Percentiles rank a stretch among this genome's conserved stretches.
Conservation (phyloP, 2,797 vertebrate species). For the Geotrypetes seraphini region DNA sequence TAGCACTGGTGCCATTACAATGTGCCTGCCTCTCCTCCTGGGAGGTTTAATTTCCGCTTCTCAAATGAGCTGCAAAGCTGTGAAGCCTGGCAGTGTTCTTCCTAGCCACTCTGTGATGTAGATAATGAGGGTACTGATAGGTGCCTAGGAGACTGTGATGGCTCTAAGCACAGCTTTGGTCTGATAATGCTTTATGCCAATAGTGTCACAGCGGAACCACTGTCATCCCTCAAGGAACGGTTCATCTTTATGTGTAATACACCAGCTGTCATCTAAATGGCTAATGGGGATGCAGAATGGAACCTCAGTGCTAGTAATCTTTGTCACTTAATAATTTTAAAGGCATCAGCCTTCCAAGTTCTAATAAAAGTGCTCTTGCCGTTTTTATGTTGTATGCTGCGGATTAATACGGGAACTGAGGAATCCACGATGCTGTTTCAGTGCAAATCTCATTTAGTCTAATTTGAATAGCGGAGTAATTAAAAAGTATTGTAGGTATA, state of each 20-base stretch:
- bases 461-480: conserved; percentile 61
- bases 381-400: conserved; percentile 25
- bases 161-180: conserved; percentile 80
- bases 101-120: conserved; percentile 74
- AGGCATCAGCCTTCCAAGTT: conserved; percentile 54
- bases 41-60: conserved; percentile 93
- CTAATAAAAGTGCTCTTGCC: conserved; percentile 29
- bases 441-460: conserved; percentile 44
- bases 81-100: conserved; percentile 64
- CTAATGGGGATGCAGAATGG: conserved; percentile 67
- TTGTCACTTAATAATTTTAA: conserved; percentile 70
- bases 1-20: conserved; percentile 47
- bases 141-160: conserved; percentile 86
- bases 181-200: conserved; percentile 78
- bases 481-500: conserved; percentile 66
- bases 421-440: conserved; percentile 35
- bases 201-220: conserved; percentile 60
- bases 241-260: conserved; percentile 83
- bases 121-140: conserved; percentile 93
- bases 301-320: conserved; percentile 61
- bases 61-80: conserved; percentile 82
- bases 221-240: conserved; percentile 80
- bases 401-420: conserved; percentile 45
- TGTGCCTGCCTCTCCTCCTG: conserved; percentile 62
- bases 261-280: conserved; percentile 86